Conservation (phyloP, 2,113 vertebrate genomes). For the Tichodroma muraria region DNA sequence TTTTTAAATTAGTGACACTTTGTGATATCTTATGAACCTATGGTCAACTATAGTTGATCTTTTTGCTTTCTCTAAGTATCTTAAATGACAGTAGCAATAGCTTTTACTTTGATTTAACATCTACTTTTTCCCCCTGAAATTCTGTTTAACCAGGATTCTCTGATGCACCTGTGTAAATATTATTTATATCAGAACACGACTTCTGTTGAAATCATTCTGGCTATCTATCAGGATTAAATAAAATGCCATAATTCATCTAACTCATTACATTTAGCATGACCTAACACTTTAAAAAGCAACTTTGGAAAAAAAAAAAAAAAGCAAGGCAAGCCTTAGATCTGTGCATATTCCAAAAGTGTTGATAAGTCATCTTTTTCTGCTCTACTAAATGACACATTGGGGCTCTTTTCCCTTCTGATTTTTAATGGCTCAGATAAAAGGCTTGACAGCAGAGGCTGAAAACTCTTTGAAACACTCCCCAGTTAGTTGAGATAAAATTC, state of each 20-base stretch:
- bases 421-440: constrained; percentile 37
- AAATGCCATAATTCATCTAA: background rate
- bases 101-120: background rate
- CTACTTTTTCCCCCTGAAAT: background rate
- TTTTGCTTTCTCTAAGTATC: background rate
- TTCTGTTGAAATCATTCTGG: background rate
- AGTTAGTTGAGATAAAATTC: background rate
- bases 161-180: background rate
- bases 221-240: background rate
- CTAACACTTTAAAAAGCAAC: background rate
- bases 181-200: background rate
- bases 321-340: background rate
- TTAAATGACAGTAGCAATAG: background rate
- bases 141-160: background rate
- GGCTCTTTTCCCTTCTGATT: background rate
- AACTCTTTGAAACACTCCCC: constrained; percentile 19
- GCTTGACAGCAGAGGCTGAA: constrained; percentile 9
- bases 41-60: background rate
- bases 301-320: background rate
- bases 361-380: background rate
- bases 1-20: background rate
- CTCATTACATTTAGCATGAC: background rate
- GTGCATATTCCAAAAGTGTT: background rate
- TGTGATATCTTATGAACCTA: background rate
- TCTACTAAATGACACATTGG: background rate